Percentiles rank a stretch among this genome's conserved stretches.
These are phyloP conservation scores for Camelus bactrianus DNA, from an alignment of 2,113 vertebrate genomes.

Conservation along the genomic window DNA sequence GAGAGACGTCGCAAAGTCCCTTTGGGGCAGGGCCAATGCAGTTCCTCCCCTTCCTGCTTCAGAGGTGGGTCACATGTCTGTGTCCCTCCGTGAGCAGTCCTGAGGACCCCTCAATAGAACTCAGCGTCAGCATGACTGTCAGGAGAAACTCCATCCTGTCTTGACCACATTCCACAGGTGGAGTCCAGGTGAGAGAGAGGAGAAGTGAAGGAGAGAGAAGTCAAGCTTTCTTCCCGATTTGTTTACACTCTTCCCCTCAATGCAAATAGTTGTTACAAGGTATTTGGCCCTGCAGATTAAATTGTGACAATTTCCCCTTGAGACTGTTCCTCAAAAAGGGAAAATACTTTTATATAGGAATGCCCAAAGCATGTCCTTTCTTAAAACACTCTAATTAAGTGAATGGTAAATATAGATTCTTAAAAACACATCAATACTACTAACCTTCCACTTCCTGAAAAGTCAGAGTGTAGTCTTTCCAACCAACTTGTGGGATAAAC, in stretches of 20 bases:
- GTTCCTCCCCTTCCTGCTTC: not conserved
- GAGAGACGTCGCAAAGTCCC: not conserved
- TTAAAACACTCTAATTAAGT: not conserved
- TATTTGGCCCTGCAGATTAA: not conserved
- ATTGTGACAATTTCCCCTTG: not conserved
- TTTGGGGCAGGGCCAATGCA: not conserved
- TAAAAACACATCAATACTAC: not conserved
- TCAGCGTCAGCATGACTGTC: not conserved
- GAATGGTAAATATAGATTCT: not conserved
- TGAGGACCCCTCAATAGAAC: accelerated
- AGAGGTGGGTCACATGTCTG: not conserved
- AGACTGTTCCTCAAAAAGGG: not conserved
- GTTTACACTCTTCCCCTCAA: not conserved
- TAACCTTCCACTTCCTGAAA: accelerated
- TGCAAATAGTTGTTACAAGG: no score
- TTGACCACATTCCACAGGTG: accelerated
- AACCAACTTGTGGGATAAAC: not conserved
- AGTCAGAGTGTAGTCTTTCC: not conserved
- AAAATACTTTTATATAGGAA: not conserved
- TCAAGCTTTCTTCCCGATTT: not conserved
- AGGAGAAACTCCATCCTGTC: not conserved
- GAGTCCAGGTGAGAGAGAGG: not conserved
- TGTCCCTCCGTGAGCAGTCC: not conserved
- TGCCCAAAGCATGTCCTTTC: not conserved
- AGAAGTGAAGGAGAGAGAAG: accelerated